phyloP scores from a whole-genome alignment of 2,113 vertebrate species.

The Cyanoliseus patagonus region DNA sequence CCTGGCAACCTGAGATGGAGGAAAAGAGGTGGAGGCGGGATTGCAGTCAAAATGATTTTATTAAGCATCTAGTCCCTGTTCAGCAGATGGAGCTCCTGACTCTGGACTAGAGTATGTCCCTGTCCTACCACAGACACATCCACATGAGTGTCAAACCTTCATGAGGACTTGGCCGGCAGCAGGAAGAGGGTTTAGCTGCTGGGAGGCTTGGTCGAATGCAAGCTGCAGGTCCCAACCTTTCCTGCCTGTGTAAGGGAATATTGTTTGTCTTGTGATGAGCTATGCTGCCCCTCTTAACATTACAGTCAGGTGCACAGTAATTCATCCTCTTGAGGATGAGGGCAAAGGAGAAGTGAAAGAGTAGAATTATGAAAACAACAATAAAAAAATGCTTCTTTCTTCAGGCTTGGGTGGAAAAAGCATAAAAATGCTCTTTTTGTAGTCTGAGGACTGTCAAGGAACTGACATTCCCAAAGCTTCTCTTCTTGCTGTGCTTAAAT shows the following conservation, averaged over 20 bases:
- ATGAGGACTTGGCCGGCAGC: neutral
- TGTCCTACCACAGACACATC: neutral
- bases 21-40: neutral
- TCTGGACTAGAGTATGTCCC: neutral
- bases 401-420: neutral
- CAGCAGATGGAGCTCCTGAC: neutral
- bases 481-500: neutral
- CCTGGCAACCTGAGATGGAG: neutral
- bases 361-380: neutral
- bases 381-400: neutral
- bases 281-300: neutral
- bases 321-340: neutral
- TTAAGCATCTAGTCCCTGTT: neutral
- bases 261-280: neutral
- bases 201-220: neutral
- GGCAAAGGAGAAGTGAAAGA: neutral
- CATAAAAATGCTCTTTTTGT: neutral
- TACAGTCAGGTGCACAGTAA: neutral
- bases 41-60: neutral
- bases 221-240: neutral
- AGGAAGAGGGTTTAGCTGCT: neutral
- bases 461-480: neutral
- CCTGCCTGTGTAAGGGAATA: neutral
- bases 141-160: fast-evolving
- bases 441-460: neutral